Percentiles rank a stretch among this genome's conserved stretches.
Conservation (phyloP, 1,140 invertebrate species). For the Zaprionus vittiger region DNA sequence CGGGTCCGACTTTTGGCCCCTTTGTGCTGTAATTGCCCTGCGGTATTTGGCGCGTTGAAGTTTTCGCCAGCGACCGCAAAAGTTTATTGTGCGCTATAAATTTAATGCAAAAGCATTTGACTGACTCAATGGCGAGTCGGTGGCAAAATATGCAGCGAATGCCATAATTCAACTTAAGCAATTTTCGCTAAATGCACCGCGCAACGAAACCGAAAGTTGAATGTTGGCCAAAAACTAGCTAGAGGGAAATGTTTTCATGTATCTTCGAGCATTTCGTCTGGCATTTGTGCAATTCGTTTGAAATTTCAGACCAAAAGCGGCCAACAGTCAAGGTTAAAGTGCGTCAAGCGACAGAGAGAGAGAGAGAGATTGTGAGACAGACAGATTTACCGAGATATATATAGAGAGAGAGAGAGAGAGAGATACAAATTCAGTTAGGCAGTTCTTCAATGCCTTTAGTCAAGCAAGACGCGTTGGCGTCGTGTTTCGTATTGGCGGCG, state of each 20-base stretch:
- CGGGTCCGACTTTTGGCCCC: constrained; percentile 12
- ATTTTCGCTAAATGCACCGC: constrained; percentile 50
- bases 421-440: constrained; percentile 9
- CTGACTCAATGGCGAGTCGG: constrained; percentile 20
- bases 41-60: constrained; percentile 69
- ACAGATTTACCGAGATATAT: constrained; percentile 2
- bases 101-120: constrained; percentile 80
- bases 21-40: constrained; percentile 73
- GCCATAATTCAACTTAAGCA: constrained; percentile 65
- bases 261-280: constrained; percentile 13
- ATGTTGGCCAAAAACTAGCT: constrained; percentile 19
- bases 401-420: background rate
- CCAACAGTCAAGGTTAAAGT: constrained; percentile 49
- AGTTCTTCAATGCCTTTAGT: constrained; percentile 30
- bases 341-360: constrained; percentile 4
- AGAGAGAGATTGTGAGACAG: background rate
- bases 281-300: constrained; percentile 33
- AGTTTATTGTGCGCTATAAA: constrained; percentile 76
- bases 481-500: constrained; percentile 15
- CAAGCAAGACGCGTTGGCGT: constrained; percentile 7
- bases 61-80: constrained; percentile 69
- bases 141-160: constrained; percentile 58
- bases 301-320: constrained; percentile 37
- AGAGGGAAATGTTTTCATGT: background rate
- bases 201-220: constrained; percentile 17